These are phyloP conservation scores for Austrolebias charrua DNA, from an alignment of 2,797 vertebrate species.

Conservation along the genomic window DNA sequence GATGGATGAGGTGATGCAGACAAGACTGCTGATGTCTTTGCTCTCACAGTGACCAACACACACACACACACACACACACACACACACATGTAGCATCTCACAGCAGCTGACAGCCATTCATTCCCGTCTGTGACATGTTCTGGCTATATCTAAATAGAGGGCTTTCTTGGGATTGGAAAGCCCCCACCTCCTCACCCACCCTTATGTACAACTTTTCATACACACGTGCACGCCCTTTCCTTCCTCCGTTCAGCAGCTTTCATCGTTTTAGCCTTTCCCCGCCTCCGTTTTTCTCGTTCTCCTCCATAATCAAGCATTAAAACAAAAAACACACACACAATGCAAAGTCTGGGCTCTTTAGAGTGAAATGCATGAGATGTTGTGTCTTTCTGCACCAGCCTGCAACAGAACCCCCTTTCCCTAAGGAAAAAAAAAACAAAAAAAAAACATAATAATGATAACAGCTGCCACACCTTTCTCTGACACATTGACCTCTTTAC, in stretches of 20 bases:
- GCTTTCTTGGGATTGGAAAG: slow-evolving; percentile 57
- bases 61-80: slow-evolving; percentile 26
- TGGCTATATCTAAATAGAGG: slow-evolving; percentile 66
- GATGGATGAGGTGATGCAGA: slow-evolving; percentile 73
- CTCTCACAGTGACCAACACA: slow-evolving; percentile 55
- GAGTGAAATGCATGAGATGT: slow-evolving; percentile 29
- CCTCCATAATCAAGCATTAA: slow-evolving; percentile 11
- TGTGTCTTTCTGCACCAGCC: slow-evolving; percentile 13
- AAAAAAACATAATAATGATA: slow-evolving; percentile 13
- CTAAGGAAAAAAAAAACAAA: slow-evolving; percentile 1
- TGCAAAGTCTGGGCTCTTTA: slow-evolving; percentile 6
- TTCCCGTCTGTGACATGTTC: slow-evolving; percentile 62
- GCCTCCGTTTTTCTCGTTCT: slow-evolving; percentile 4
- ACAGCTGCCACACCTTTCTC: slow-evolving; percentile 47
- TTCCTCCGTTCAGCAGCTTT: slow-evolving; percentile 12
- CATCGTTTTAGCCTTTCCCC: slow-evolving; percentile 5
- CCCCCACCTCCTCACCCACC: neutral
- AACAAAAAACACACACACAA: slow-evolving; percentile 1
- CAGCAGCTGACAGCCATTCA: slow-evolving; percentile 72
- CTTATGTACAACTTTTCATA: slow-evolving; percentile 5
- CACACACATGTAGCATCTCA: slow-evolving; percentile 24
- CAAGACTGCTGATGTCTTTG: slow-evolving; percentile 62
- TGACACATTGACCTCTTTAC: slow-evolving; percentile 57
- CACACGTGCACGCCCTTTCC: slow-evolving; percentile 1
- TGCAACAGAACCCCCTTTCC: neutral